Evolutionary conservation across 2,113 vertebrate genomes (phyloP), one percentile per base, ranked within the genome.

Genomic region (Coptodon rendalli): DNA sequence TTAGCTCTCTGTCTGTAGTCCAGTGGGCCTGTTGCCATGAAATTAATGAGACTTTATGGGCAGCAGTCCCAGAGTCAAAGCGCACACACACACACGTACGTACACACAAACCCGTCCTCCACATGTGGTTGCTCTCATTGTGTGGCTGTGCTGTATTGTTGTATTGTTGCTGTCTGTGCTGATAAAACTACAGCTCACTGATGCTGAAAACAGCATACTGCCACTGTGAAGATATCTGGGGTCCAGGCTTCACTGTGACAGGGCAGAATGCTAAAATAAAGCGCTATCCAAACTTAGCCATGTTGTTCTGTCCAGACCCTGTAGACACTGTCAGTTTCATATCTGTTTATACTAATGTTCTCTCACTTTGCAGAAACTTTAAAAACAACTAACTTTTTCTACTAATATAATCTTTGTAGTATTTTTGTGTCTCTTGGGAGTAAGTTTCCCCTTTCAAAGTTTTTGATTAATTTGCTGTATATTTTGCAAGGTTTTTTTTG

Each of bases 11-110:
- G 80, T 83, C 82, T 80, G 88, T 40, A 19, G 83, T 87, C 90
- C 90, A 90, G 76, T 84, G 56, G 91, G 89, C 86, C 84, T 22
- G 43, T 2, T 63, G 88, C 88, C 91, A 86, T 6, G 6, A 86
- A 86, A 92, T 84, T 90, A 92, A 92, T 92, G 88, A 92, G 91
- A 92, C 81, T 90, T 84, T 80, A 84, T 88, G 91, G 91, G 91
- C 91, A 90, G 59, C 52, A 7, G 45, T 82, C 89, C 91, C 91
- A 89, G 86, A 92, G 84, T 63, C 45, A 31, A 78, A 50, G 24
- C 71, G 86, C 68, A 83, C 56, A 83, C 80, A 83, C 56, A 83
- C 80, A 85, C 81, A 83, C 71, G 16, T 5, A 52, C 71, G 87
- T 43, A 83, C 66, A 86, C 83, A 87, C 83, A 45, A 29, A 83